Conservation (phyloP, 2,888 invertebrate genomes). For the Apoderus coryli region DNA sequence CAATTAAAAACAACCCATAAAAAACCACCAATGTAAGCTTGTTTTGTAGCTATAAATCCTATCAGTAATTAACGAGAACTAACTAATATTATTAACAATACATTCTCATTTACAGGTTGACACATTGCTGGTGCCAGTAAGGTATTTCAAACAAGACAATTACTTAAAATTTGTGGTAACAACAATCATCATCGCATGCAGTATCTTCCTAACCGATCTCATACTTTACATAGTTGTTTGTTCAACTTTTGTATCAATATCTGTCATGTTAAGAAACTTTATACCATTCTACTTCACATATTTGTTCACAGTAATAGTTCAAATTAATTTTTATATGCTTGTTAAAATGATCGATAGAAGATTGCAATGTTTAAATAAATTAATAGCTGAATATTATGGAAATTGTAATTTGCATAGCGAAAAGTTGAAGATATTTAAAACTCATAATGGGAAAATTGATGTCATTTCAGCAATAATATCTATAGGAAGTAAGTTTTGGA, state of each 20-base stretch:
- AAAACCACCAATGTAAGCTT: too few species aligned
- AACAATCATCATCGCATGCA: conserved; percentile 2
- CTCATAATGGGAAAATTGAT: too few species aligned
- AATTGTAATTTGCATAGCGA: too few species aligned
- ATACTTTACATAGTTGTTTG: not conserved
- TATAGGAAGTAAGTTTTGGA: too few species aligned
- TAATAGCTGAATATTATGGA: too few species aligned
- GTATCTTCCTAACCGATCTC: not conserved
- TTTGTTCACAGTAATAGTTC: conserved; percentile 7
- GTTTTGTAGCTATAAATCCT: too few species aligned
- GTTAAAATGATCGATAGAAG: conserved; percentile 7
- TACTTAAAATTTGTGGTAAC: not conserved
- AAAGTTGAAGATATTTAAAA: too few species aligned
- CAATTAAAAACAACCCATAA: too few species aligned
- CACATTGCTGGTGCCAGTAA: not conserved
- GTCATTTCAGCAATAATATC: too few species aligned
- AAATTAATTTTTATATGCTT: conserved; percentile 7
- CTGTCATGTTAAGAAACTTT: conserved; percentile 3
- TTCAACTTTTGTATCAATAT: not conserved
- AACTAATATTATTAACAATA: conserved; percentile 3
- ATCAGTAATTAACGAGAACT: too few species aligned
- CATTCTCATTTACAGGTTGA: conserved; percentile 9
- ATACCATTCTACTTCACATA: conserved; percentile 10
- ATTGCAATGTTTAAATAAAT: conserved; percentile 3
- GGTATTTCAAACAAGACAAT: not conserved